Conservation (phyloP, 1,140 invertebrate genomes). For the Heliconius hewitsoni region DNA sequence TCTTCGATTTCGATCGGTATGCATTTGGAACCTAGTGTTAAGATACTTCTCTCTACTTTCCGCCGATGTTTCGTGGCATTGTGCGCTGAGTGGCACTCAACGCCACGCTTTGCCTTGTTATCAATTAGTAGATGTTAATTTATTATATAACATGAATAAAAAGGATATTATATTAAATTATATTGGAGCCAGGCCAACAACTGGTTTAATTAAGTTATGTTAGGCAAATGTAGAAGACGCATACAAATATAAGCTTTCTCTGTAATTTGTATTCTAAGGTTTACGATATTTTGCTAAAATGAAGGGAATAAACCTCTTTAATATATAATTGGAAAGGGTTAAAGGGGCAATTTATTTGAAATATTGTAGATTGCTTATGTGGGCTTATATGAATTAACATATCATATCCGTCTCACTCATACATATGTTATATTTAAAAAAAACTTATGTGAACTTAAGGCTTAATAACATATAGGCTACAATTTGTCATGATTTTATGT, state of each 20-base stretch:
- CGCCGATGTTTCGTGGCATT: too few relatives aligned
- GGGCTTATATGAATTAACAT: not conserved
- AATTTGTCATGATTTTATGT: too few relatives aligned
- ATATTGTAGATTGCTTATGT: not conserved
- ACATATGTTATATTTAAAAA: too few relatives aligned
- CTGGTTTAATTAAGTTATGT: not conserved
- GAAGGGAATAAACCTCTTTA: not conserved
- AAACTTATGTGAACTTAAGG: too few relatives aligned
- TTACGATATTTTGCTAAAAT: not conserved
- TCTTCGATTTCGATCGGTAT: too few relatives aligned
- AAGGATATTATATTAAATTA: not conserved
- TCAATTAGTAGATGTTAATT: too few relatives aligned
- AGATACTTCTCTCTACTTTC: too few relatives aligned
- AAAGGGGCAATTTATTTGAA: not conserved
- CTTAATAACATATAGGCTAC: too few relatives aligned
- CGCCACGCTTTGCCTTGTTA: too few relatives aligned
- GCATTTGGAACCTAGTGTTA: too few relatives aligned
- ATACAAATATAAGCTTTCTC: not conserved
- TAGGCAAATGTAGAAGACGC: not conserved
- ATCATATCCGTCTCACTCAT: too few relatives aligned
- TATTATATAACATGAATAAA: not conserved
- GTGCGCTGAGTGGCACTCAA: too few relatives aligned
- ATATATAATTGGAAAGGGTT: not conserved
- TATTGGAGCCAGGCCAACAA: conserved; percentile 4
- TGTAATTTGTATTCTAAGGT: conserved; percentile 2